Base-by-base conservation (phyloP, 1,140 invertebrate genomes). In the Bradynema listronoti region DNA sequence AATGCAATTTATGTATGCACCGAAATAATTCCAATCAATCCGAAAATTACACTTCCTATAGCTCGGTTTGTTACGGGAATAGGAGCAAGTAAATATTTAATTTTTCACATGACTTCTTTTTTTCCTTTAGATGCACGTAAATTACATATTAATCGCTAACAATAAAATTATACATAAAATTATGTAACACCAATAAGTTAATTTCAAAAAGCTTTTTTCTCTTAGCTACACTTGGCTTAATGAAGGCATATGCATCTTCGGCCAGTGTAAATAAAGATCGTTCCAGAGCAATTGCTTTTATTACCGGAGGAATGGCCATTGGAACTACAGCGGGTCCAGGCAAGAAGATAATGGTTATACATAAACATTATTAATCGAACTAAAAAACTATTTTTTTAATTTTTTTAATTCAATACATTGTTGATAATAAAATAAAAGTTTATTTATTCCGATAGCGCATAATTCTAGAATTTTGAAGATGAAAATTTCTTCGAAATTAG, bases 221-320 rank as follows among this genome's bases (percentile, higher is more conserved):
- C 55, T 27, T 19, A 61, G 58, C 36, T 6, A 61, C 33, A 22
- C 50, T 61, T 22, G 42, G 58, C 11, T 27, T 52, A 1, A 22
- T 61, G 4, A 61, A 63, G 19, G 58, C 58, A 2, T 61, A 61
- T 30, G 63, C 61, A 16, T 61, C 58, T 25, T 42, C 58, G 4
- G 58, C 58, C 4, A 42, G 33, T 29, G 47, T 50, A 4, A 30
- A 42, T 16, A 63, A 61, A 11, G 58, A 61, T 32, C 41, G 58
- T 25, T 51, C 58, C 6, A 30, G 58, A 14, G 58, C 58, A 16
- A 61, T 62, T 34, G 58, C 59, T 19, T 80, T 76, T 50, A 68
- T 81, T 56, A 79, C 79, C 29, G 80, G 79, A 27, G 79, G 63
- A 51, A 79, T 81, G 60, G 75, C 79, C 6, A 27, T 80, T 5